Evolutionary conservation across 2,113 vertebrate genomes (phyloP), one percentile per base, ranked within the genome.

Genomic region (Cromileptes altivelis): DNA sequence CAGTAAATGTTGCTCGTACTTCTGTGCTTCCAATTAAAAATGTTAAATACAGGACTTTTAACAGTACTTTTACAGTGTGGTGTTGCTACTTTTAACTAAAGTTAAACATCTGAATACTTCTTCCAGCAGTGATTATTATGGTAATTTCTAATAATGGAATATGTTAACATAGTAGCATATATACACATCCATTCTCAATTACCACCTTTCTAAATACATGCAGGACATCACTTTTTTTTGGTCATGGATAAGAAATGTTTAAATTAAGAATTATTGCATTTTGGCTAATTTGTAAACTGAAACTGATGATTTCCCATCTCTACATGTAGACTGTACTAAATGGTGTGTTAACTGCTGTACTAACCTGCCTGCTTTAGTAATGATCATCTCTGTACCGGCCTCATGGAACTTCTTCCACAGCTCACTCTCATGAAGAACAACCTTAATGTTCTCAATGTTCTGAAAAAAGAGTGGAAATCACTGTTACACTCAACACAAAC

Each of bases 381-480:
- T 99, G 93, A 99, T 99, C 98, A 99, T 99, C 94, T 99, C 98
- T 0, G 98, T 99, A 68, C 98, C 97, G 3, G 97, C 97, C 88
- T 99, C 98, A 63, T 99, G 97, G 85, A 99, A 99, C 92, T 97
- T 98, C 96, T 98, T 99, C 98, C 98, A 99, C 82, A 99, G 96
- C 57, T 99, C 98, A 83, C 97, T 96, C 93, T 99, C 98, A 11
- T 99, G 98, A 86, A 99, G 96, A 90, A 96, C 94, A 65, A 99
- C 98, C 93, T 99, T 99, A 90, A 99, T 99, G 94, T 97, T 99
- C 95, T 99, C 98, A 62, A 99, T 98, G 81, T 96, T 99, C 98
- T 99, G 85, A 42, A 68, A 30, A 63, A 52, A 78, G 45, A 89
- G 30, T 45, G 0, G 30, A 60, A 69, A 18, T 69, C 33, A 47